A percentile compares a stretch with the other conserved stretches of the same genome.
phyloP scores from a whole-genome alignment of 2,797 vertebrate species.

The Neosilurus mollespiculum region DNA sequence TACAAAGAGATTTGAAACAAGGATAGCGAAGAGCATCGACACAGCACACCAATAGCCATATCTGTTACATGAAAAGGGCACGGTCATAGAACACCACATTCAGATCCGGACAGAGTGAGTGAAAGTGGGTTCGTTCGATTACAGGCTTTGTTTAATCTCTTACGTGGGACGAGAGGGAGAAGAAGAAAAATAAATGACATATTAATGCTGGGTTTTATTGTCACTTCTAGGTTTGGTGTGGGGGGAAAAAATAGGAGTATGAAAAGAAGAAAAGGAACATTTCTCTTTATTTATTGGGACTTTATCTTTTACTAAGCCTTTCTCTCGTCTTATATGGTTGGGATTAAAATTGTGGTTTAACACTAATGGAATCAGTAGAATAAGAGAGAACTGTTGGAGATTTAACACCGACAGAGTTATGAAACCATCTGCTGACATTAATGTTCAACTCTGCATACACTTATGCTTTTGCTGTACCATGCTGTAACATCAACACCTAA shows the following conservation, averaged over 20 bases:
- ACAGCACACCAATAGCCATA: background rate
- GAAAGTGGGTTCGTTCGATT: background rate
- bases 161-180: background rate
- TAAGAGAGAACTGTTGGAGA: too few species aligned
- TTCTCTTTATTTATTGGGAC: background rate
- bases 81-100: background rate
- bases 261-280: background rate
- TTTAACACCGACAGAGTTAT: too few species aligned
- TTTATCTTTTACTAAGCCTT: background rate
- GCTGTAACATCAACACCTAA: too few species aligned
- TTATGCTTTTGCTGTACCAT: too few species aligned
- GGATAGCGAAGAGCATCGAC: background rate
- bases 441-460: too few species aligned
- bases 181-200: background rate
- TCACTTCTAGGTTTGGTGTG: background rate
- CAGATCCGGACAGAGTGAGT: background rate
- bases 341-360: too few species aligned
- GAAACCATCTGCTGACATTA: too few species aligned
- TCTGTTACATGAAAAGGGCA: background rate
- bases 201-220: background rate
- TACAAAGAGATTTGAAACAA: background rate
- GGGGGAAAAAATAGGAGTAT: background rate
- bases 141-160: background rate
- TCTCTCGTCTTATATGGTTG: background rate
- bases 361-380: too few species aligned